Conservation (phyloP, 2,888 invertebrate genomes). For the Criorhina ranunculi region DNA sequence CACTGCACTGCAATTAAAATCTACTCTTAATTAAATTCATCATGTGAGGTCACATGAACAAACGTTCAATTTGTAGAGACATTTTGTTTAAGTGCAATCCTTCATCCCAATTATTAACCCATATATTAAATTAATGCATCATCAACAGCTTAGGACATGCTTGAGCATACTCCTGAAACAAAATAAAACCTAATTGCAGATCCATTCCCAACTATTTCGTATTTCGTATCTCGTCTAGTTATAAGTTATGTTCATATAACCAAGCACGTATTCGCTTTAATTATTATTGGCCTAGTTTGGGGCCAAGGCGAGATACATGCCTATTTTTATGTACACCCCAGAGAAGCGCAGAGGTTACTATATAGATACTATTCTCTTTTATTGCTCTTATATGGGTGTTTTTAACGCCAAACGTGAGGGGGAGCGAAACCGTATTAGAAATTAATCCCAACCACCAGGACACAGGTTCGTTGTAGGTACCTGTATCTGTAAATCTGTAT, state of each 20-base stretch:
- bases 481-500: conserved; percentile 55
- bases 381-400: conserved; percentile 41
- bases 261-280: conserved; percentile 81
- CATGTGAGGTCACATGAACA: background rate
- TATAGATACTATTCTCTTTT: conserved; percentile 29
- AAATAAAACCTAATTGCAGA: conserved; percentile 72
- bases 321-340: conserved; percentile 16
- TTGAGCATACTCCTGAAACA: conserved; percentile 46
- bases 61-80: conserved; percentile 16
- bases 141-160: conserved; percentile 43
- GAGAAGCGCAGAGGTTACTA: conserved; percentile 9
- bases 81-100: conserved; percentile 15
- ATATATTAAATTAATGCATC: conserved; percentile 64
- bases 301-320: conserved; percentile 23
- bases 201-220: conserved; percentile 44
- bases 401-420: conserved; percentile 16
- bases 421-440: conserved; percentile 48
- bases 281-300: conserved; percentile 81
- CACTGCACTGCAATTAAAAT: too few relatives aligned
- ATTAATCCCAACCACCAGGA: conserved; percentile 51
- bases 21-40: too few relatives aligned
- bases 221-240: conserved; percentile 20
- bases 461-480: conserved; percentile 46
- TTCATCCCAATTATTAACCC: conserved; percentile 49
- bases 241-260: conserved; percentile 47